A percentile compares a stretch with the other conserved stretches of the same genome.
These are phyloP conservation scores for Serrognathus titanus DNA, from an alignment of 2,888 invertebrate genomes.

Conservation along the genomic window DNA sequence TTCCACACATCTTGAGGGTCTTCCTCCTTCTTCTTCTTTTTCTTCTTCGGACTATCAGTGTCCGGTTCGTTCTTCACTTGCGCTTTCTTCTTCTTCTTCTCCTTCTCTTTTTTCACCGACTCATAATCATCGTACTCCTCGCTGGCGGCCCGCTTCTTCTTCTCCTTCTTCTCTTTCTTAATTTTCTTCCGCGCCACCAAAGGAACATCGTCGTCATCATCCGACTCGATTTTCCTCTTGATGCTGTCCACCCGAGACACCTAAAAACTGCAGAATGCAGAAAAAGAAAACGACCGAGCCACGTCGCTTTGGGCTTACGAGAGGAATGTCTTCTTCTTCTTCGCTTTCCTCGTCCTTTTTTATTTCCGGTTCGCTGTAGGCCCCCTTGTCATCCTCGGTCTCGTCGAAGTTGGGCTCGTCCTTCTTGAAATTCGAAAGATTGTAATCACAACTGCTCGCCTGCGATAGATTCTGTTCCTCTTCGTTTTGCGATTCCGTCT, in stretches of 20 bases:
- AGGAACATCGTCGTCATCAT: conserved; percentile 66
- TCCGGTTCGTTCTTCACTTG: conserved; percentile 33
- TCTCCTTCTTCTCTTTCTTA: conserved; percentile 62
- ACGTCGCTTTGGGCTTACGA: conserved; percentile 54
- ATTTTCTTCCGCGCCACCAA: conserved; percentile 64
- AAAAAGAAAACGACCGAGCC: neutral
- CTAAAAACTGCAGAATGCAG: conserved; percentile 19
- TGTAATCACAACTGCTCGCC: conserved; percentile 71
- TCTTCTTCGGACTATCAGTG: conserved; percentile 56
- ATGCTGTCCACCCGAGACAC: conserved; percentile 21
- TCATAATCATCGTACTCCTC: conserved; percentile 56
- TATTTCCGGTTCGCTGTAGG: conserved; percentile 51
- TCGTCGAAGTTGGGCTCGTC: conserved; percentile 48
- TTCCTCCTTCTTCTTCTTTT: conserved; percentile 74
- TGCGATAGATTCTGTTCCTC: conserved; percentile 50
- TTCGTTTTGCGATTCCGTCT: conserved; percentile 38
- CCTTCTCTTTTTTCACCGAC: conserved; percentile 32
- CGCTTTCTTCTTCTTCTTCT: conserved; percentile 40
- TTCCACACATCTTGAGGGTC: conserved; percentile 86
- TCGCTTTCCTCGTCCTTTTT: conserved; percentile 37
- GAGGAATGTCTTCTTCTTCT: conserved; percentile 72
- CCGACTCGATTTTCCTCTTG: conserved; percentile 29
- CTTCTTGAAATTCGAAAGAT: conserved; percentile 62
- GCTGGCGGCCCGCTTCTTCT: conserved; percentile 44
- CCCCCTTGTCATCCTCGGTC: conserved; percentile 37